Evolutionary conservation across 2,888 invertebrate species (phyloP).

Genomic region (Notodonta dromedarius): DNA sequence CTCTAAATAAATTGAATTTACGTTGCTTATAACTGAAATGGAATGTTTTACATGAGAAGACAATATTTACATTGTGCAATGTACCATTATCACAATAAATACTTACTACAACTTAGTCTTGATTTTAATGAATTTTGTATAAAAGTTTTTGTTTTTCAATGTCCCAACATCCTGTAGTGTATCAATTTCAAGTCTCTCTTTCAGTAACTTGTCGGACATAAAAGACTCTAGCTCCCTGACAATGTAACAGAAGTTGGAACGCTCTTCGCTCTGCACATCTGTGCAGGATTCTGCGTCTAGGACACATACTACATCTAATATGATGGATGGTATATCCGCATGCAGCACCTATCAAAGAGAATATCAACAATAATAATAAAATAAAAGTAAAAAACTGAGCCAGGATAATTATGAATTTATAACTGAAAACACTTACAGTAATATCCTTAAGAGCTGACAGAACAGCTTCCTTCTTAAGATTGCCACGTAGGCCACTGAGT

Average conservation of each 20-base stretch:
- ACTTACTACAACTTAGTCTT: conserved; percentile 99
- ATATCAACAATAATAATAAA: not conserved
- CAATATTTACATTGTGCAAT: conserved; percentile 5
- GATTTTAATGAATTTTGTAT: conserved; percentile 98
- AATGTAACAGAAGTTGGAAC: conserved; percentile 90
- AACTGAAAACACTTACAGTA: conserved; percentile 83
- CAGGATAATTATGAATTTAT: not conserved
- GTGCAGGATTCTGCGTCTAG: conserved; percentile 92
- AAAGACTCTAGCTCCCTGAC: conserved; percentile 92
- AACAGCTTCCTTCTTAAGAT: conserved; percentile 91
- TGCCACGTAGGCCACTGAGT: conserved; percentile 90
- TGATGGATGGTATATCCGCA: conserved; percentile 91
- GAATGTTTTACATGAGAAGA: not conserved
- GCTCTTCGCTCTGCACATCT: conserved; percentile 88
- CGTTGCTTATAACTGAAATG: conserved; percentile 97
- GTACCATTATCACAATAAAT: not conserved
- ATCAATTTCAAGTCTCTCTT: conserved; percentile 97
- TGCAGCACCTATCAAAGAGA: conserved; percentile 86
- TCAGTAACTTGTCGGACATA: conserved; percentile 93
- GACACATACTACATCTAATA: conserved; percentile 93
- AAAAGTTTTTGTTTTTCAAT: conserved; percentile 94
- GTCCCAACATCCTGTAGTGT: conserved; percentile 96
- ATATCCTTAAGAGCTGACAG: conserved; percentile 90
- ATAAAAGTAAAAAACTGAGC: not conserved
- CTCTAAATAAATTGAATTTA: conserved; percentile 98